Evolutionary conservation across 2,888 invertebrate genomes (phyloP).

Genomic region (Chaetogeoica ovagalla): DNA sequence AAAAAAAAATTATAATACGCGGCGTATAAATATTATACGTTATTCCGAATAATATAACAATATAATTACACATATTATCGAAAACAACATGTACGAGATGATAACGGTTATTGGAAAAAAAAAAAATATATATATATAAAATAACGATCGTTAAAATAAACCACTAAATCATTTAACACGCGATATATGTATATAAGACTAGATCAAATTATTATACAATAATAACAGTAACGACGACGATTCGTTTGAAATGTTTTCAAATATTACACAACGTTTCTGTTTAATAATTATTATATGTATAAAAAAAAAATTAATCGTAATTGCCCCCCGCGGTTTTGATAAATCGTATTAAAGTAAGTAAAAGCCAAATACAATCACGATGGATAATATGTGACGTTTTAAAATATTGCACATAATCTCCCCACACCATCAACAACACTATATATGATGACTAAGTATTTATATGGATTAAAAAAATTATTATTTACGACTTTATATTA

Average conservation of each 20-base stretch:
- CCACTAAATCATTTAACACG: neutral
- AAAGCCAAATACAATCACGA: neutral
- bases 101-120: neutral
- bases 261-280: neutral
- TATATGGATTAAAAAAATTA: neutral
- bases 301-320: neutral
- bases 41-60: conserved; percentile 31
- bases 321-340: no score
- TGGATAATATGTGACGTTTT: neutral
- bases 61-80: conserved; percentile 30
- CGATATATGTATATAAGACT: no score
- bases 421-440: neutral
- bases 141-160: neutral
- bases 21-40: neutral
- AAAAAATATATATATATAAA: neutral
- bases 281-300: neutral
- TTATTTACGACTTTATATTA: conserved; percentile 4
- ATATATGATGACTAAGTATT: conserved; percentile 24
- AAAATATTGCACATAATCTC: no score
- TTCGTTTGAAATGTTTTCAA: neutral
- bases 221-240: neutral
- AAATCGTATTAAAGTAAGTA: neutral
- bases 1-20: conserved; percentile 1
- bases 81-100: neutral
- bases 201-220: neutral